These are phyloP conservation scores for Maniola hyperantus DNA, from an alignment of 2,888 invertebrate species.

Conservation along the genomic window DNA sequence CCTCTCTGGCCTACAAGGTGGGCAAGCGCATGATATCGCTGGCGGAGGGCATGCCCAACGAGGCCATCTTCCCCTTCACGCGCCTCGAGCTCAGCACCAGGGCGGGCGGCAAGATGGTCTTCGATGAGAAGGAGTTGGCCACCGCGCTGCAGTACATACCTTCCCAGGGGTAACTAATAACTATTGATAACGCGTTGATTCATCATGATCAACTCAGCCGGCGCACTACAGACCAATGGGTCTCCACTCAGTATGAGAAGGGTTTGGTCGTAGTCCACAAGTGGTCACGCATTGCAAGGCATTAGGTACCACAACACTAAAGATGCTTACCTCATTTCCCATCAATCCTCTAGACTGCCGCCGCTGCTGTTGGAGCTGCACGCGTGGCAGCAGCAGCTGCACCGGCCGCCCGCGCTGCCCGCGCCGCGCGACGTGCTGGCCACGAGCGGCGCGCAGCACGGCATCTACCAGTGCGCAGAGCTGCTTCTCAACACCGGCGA, in stretches of 20 bases:
- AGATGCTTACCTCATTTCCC: no score
- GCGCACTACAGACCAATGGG: no score
- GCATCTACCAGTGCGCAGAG: constrained; percentile 88
- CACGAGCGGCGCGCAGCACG: constrained; percentile 90
- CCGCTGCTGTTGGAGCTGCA: constrained; percentile 83
- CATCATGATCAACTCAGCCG: no score
- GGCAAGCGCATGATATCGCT: constrained; percentile 81
- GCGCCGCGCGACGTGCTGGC: constrained; percentile 84
- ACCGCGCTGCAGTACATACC: constrained; percentile 89
- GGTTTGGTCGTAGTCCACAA: no score
- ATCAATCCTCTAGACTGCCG: constrained; percentile 68
- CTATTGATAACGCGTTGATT: no score
- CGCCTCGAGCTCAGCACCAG: constrained; percentile 83
- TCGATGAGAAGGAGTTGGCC: constrained; percentile 83
- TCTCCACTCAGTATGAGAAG: no score
- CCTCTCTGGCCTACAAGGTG: constrained; percentile 67
- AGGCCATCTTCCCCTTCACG: constrained; percentile 86
- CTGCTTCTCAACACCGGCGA: constrained; percentile 87
- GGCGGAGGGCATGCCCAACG: constrained; percentile 90
- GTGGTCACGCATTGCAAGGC: no score
- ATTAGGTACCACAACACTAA: background rate
- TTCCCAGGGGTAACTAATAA: constrained; percentile 83
- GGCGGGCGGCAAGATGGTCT: constrained; percentile 75
- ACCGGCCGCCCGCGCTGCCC: constrained; percentile 85
- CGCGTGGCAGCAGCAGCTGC: constrained; percentile 84